Evolutionary conservation across 2,797 vertebrate genomes (phyloP).

Genomic region (Bradypodion ventrale): DNA sequence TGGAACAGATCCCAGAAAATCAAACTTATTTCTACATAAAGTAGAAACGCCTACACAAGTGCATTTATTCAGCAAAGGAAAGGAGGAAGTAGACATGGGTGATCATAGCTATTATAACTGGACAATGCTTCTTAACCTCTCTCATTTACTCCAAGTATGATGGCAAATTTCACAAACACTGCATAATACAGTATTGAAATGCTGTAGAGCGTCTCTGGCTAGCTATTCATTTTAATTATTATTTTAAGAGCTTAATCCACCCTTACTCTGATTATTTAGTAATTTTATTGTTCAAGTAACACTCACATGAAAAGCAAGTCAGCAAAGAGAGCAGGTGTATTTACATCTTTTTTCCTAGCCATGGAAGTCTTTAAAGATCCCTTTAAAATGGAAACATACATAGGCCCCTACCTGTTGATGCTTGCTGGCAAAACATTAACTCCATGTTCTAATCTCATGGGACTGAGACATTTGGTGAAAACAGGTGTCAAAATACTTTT

Average conservation of each 20-base stretch:
- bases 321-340: background rate
- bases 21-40: background rate
- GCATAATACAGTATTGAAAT: slow-evolving; percentile 17
- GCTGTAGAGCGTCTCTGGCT: slow-evolving; percentile 3
- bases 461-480: background rate
- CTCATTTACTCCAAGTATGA: background rate
- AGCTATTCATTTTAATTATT: slow-evolving; percentile 4
- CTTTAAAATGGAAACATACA: background rate
- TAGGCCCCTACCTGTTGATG: background rate
- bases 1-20: background rate
- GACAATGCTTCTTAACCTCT: background rate
- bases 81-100: background rate
- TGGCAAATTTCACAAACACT: background rate
- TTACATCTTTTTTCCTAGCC: background rate
- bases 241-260: slow-evolving; percentile 4
- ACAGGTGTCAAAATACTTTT: background rate
- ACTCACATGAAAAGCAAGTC: background rate
- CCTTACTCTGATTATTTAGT: slow-evolving; percentile 13
- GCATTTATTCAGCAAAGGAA: background rate
- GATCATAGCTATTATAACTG: background rate
- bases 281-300: slow-evolving; percentile 10
- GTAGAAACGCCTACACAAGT: background rate
- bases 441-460: background rate
- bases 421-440: background rate
- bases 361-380: background rate